Base-by-base conservation (phyloP, 2,113 vertebrate species). In the Hystrix cristata region DNA sequence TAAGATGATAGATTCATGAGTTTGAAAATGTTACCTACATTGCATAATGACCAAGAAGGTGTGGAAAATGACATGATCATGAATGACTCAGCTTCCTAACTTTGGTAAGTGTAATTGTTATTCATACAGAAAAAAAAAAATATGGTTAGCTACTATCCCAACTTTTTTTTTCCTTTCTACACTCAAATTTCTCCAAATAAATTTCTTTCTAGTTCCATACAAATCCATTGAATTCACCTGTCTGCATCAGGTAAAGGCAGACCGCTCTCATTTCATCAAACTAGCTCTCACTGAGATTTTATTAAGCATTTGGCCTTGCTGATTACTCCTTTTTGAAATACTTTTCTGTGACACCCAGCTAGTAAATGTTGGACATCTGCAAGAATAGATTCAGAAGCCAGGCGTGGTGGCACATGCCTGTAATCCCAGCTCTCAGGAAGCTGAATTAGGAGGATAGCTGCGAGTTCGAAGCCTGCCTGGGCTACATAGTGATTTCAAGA, bases 101-200 rank as follows among this genome's bases (percentile, higher is more conserved):
- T 76, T 76, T 78, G 23, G 38, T 95, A 18, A 90, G 25, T 86
- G 89, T 86, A 53, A 82, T 25, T 15, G 51, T 72, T 21, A 59
- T 72, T 69, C 60, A 55, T 67, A 79, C 43, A 78, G 25, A 94
- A 48, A 79, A 21, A 79, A 21, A 95, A 72, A 29, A 82, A 82
- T 92, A 18, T 14, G 84, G 19, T 57, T 82, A 25, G 34, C 25
- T 97, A 43, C 8, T 71, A 4, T 1, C 53, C 3, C 55, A 9
- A 71, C 19, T 94, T 3, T 85, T 78, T 93, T 86, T 34, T n/a
- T 55, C 27, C 31, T 72, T 65, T 71, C 7, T 88, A 57, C 43
- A 91, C 80, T 83, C 23, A 82, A 6, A 74, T 91, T 94, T 96
- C 60, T 94, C 69, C 67, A 90, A 71, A 72, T 12, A 85, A 25